Evolutionary conservation across 2,888 invertebrate species (phyloP).

Genomic region (Zaprionus obscuricornis): DNA sequence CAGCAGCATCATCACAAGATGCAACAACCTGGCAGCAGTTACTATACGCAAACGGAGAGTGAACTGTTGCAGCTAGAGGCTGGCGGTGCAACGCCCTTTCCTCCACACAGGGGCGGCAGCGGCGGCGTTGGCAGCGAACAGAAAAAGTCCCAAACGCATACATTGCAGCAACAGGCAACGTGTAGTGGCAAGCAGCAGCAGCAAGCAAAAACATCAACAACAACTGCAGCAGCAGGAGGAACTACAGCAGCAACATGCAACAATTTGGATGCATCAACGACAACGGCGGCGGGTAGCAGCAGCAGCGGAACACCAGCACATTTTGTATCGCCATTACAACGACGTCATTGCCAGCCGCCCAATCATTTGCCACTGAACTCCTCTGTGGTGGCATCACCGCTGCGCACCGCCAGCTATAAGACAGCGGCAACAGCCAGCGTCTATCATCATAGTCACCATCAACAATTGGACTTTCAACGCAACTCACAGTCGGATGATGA

Average conservation of each 20-base stretch:
- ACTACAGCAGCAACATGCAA: conserved; percentile 44
- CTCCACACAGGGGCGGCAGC: conserved; percentile 58
- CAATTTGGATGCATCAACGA: conserved; percentile 65
- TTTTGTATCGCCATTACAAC: conserved; percentile 81
- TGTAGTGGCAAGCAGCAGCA: too few species aligned
- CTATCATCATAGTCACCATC: conserved; percentile 81
- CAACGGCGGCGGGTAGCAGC: conserved; percentile 55
- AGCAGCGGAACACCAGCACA: conserved; percentile 74
- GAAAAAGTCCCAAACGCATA: too few species aligned
- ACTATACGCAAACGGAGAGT: conserved; percentile 82
- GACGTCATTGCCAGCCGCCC: conserved; percentile 81
- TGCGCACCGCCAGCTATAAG: conserved; percentile 81
- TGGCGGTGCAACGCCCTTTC: conserved; percentile 63
- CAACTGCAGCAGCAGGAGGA: conserved; percentile 43
- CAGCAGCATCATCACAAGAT: too few species aligned
- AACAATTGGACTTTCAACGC: conserved; percentile 88
- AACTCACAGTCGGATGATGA: conserved; percentile 98
- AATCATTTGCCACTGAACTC: conserved; percentile 80
- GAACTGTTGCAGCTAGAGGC: conserved; percentile 82
- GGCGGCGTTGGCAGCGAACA: too few species aligned
- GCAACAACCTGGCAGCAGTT: conserved; percentile 81
- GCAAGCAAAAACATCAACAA: conserved; percentile 42
- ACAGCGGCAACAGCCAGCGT: conserved; percentile 70
- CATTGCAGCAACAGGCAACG: conserved; percentile 44
- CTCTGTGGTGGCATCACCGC: conserved; percentile 73